These are phyloP conservation scores for Endomychus coccineus DNA, from an alignment of 2,888 invertebrate genomes.

Conservation along the genomic window DNA sequence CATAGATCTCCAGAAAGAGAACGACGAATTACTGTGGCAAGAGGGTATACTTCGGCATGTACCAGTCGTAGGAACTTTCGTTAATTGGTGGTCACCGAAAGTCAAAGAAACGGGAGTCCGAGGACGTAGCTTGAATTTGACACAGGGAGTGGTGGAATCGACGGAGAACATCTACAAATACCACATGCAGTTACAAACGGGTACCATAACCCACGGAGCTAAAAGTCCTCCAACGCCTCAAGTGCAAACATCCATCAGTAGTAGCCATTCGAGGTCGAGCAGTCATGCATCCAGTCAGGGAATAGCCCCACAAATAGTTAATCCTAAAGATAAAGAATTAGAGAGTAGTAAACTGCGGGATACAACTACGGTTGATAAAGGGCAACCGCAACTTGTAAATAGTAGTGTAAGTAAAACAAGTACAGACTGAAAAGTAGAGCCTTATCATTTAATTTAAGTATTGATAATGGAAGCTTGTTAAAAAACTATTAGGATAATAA, in stretches of 20 bases:
- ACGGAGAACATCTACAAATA: slow-evolving; percentile 74
- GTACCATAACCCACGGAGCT: slow-evolving; percentile 47
- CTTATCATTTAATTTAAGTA: slow-evolving; percentile 10
- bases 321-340: slow-evolving; percentile 5
- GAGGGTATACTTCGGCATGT: slow-evolving; percentile 91
- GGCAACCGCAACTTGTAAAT: no score
- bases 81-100: slow-evolving; percentile 93
- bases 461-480: no score
- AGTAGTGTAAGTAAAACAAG: slow-evolving; percentile 7
- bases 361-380: no score
- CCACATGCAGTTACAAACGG: slow-evolving; percentile 71
- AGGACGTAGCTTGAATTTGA: slow-evolving; percentile 76
- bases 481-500: no score
- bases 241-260: slow-evolving; percentile 59
- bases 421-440: slow-evolving; percentile 14
- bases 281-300: slow-evolving; percentile 46
- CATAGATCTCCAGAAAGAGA: slow-evolving; percentile 84
- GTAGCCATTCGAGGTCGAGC: slow-evolving; percentile 57
- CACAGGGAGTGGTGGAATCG: slow-evolving; percentile 70
- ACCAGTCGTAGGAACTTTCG: slow-evolving; percentile 87
- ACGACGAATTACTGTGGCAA: slow-evolving; percentile 83
- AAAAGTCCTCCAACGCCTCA: slow-evolving; percentile 61
- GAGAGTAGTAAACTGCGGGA: slow-evolving; percentile 1
- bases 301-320: slow-evolving; percentile 1
- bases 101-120: slow-evolving; percentile 66